phyloP scores from a whole-genome alignment of 1,140 invertebrate genomes.

The Schlechtendalia chinensis region DNA sequence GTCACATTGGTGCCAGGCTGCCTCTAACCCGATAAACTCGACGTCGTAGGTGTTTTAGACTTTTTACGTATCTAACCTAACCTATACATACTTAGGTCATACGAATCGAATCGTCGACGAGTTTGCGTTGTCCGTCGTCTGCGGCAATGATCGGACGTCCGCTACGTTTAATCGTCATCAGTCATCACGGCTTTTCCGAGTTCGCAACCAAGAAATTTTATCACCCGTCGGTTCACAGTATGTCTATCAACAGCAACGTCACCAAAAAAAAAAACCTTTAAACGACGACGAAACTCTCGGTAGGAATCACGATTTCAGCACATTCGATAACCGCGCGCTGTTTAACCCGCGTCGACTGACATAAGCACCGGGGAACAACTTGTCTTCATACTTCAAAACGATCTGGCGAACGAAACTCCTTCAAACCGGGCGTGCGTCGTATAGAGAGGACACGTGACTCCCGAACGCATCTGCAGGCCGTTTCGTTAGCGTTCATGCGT shows the following conservation, averaged over 20 bases:
- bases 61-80: neutral
- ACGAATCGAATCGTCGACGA: neutral
- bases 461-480: neutral
- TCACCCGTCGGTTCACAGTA: neutral
- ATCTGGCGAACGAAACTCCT: neutral
- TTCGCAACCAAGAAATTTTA: neutral
- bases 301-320: neutral
- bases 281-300: neutral
- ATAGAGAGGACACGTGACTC: neutral
- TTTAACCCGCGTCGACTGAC: neutral
- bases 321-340: constrained; percentile 7
- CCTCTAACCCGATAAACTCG: too few relatives aligned
- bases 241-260: neutral
- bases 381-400: neutral
- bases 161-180: neutral
- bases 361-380: neutral
- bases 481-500: neutral
- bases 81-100: too few relatives aligned
- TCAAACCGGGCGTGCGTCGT: neutral
- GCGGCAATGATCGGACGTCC: neutral
- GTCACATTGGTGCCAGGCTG: too few relatives aligned
- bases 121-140: neutral
- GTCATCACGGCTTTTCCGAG: neutral
- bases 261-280: neutral
- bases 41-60: too few relatives aligned